Percentiles rank a stretch among this genome's conserved stretches.
These are phyloP conservation scores for Chromis chromis DNA, from an alignment of 2,797 vertebrate genomes.

Conservation along the genomic window DNA sequence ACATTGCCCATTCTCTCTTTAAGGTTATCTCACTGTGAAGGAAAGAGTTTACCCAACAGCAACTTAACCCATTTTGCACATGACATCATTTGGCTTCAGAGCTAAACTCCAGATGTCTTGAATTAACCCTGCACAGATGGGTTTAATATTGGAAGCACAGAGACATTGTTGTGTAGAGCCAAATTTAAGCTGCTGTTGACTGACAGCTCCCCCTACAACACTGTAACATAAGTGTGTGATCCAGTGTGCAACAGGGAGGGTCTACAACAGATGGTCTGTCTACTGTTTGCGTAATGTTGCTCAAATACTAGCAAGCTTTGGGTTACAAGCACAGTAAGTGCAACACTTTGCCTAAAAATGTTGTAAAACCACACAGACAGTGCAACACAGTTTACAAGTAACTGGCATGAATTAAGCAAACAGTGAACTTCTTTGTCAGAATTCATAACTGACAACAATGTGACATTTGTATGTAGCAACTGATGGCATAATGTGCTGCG, in stretches of 20 bases:
- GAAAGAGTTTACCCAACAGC: constrained; percentile 49
- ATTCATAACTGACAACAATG: background rate
- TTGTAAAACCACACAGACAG: background rate
- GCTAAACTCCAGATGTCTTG: constrained; percentile 73
- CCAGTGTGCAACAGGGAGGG: constrained; percentile 46
- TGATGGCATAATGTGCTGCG: background rate
- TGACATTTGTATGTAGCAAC: constrained; percentile 10
- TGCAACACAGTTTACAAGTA: constrained; percentile 10
- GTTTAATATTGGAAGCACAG: constrained; percentile 61
- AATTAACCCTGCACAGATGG: constrained; percentile 68
- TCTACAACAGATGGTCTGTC: constrained; percentile 54
- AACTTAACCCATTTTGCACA: constrained; percentile 65
- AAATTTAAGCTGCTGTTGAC: constrained; percentile 61
- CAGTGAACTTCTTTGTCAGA: constrained; percentile 3
- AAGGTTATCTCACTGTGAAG: constrained; percentile 37
- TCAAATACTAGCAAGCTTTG: constrained; percentile 20
- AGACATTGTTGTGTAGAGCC: constrained; percentile 64
- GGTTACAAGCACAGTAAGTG: constrained; percentile 15
- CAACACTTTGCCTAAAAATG: constrained; percentile 19
- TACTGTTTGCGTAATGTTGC: constrained; percentile 41
- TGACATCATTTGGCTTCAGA: constrained; percentile 68
- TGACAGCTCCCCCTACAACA: constrained; percentile 52
- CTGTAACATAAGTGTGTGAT: constrained; percentile 49
- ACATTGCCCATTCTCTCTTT: constrained; percentile 27
- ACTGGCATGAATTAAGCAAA: background rate